Conservation (phyloP, 2,113 vertebrate genomes). For the Lipotes vexillifer region DNA sequence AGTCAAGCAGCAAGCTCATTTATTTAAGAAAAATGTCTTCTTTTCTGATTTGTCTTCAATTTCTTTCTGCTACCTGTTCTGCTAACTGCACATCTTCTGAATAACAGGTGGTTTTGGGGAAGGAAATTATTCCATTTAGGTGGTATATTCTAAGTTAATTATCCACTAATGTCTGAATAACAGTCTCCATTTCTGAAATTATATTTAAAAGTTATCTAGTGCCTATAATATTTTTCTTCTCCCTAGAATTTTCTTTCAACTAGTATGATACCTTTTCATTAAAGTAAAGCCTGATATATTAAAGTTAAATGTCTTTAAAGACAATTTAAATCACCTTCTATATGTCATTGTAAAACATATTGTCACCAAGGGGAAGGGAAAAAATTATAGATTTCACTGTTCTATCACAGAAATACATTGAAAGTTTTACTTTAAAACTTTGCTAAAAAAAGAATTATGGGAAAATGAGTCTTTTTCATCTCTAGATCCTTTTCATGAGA, state of each 20-base stretch:
- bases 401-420: slow-evolving; percentile 35
- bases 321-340: slow-evolving; percentile 47
- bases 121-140: not conserved
- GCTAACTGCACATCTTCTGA: not conserved
- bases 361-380: not conserved
- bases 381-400: slow-evolving; percentile 24
- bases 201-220: slow-evolving; percentile 31
- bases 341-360: slow-evolving; percentile 41
- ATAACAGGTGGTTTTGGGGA: not conserved
- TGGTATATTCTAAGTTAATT: slow-evolving; percentile 35
- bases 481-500: slow-evolving; percentile 66
- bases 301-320: slow-evolving; percentile 45
- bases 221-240: slow-evolving; percentile 21
- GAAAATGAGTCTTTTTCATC: slow-evolving; percentile 66
- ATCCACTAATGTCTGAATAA: slow-evolving; percentile 31
- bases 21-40: not conserved
- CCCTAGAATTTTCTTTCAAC: not conserved
- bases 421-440: slow-evolving; percentile 71
- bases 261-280: not conserved
- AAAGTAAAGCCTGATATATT: not conserved
- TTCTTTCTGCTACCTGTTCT: not conserved
- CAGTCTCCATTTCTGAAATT: slow-evolving; percentile 34
- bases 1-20: not conserved
- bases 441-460: slow-evolving; percentile 54
- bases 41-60: not conserved